A percentile compares a stretch with the other conserved stretches of the same genome.
phyloP scores from a whole-genome alignment of 2,113 vertebrate species.

The Sminthopsis crassicaudata region DNA sequence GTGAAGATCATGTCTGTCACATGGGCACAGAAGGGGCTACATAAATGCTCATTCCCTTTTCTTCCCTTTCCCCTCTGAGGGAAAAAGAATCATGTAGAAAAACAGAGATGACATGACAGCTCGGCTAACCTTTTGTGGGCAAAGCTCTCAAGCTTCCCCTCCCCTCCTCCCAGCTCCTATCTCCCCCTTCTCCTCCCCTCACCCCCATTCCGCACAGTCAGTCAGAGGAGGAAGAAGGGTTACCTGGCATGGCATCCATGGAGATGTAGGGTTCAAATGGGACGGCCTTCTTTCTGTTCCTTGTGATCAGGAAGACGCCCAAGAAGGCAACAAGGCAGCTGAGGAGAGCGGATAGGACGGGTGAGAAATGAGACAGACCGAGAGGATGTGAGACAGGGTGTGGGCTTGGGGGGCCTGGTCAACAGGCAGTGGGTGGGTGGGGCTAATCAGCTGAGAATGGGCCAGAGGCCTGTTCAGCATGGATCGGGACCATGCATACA shows the following conservation, averaged over 20 bases:
- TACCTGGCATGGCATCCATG: constrained; percentile 95
- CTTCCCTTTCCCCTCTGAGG: constrained; percentile 13
- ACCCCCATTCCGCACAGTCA: background rate
- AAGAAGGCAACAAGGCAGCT: constrained; percentile 92
- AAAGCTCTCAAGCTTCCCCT: background rate
- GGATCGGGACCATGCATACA: no score
- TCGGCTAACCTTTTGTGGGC: constrained; percentile 40
- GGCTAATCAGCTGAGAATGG: background rate
- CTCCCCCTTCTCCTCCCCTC: background rate
- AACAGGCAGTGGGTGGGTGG: no score
- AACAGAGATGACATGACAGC: constrained; percentile 44
- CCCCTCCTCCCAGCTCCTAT: background rate
- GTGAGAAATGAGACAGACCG: background rate
- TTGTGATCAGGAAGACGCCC: constrained; percentile 94
- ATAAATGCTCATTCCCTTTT: background rate
- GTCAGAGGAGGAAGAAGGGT: background rate
- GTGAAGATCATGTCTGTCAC: background rate
- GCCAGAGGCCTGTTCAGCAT: no score
- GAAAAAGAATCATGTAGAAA: constrained; percentile 15
- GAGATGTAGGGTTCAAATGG: constrained; percentile 96
- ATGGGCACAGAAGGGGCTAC: background rate
- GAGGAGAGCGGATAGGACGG: constrained; percentile 12
- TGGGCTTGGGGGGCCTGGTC: no score
- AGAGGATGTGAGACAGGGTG: no score
- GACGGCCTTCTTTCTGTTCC: constrained; percentile 89